Conservation (phyloP, 2,888 invertebrate genomes). For the Drepana falcataria region DNA sequence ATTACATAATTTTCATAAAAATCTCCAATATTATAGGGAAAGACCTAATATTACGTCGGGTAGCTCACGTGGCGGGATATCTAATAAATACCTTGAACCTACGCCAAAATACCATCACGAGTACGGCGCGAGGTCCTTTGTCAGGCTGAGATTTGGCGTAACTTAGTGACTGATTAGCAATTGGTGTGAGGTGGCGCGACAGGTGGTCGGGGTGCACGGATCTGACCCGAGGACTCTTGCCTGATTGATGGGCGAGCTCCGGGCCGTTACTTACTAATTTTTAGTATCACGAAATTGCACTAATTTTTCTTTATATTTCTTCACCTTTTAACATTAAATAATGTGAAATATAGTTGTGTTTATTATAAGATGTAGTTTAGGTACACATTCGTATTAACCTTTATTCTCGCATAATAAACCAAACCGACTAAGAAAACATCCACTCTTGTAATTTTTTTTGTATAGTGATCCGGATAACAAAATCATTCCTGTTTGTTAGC, state of each 20-base stretch:
- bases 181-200: slow-evolving; percentile 68
- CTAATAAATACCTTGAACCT: slow-evolving; percentile 46
- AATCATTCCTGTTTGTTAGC: too few relatives aligned
- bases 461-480: too few relatives aligned
- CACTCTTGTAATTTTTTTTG: too few relatives aligned
- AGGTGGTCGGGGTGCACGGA: slow-evolving; percentile 58
- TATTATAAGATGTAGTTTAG: too few relatives aligned
- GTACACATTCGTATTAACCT: too few relatives aligned
- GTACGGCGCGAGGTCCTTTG: slow-evolving; percentile 46
- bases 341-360: too few relatives aligned
- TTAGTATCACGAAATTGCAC: slow-evolving; percentile 7
- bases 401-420: too few relatives aligned
- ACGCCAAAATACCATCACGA: slow-evolving; percentile 67
- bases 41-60: too few relatives aligned
- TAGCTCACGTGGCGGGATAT: slow-evolving; percentile 17
- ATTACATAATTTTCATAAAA: too few relatives aligned
- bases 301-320: slow-evolving; percentile 20
- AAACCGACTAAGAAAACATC: too few relatives aligned
- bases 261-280: slow-evolving; percentile 36
- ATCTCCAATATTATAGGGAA: too few relatives aligned
- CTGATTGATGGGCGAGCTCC: slow-evolving; percentile 61
- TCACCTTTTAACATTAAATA: too few relatives aligned
- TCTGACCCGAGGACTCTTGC: slow-evolving; percentile 57
- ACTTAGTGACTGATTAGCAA: slow-evolving; percentile 77
- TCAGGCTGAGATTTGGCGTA: slow-evolving; percentile 69